Evolutionary conservation across 1,140 invertebrate species (phyloP), one percentile per base, ranked within the genome.

Genomic region (Cydia strobilella): DNA sequence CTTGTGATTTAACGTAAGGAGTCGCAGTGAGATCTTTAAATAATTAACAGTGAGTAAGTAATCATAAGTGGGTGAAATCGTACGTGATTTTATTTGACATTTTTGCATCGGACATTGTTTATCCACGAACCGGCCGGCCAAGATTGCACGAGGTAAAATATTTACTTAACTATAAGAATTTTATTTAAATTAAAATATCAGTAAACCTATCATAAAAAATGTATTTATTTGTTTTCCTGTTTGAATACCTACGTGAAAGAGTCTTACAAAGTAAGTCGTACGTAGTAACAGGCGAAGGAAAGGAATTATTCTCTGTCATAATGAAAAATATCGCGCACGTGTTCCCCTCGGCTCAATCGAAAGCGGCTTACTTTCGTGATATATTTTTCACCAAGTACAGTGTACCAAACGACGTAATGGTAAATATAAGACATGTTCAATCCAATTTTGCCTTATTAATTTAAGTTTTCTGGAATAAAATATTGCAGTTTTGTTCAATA

Each of bases 31-130:
- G 71, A 51, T 72, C 2, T 72, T 25, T 48, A 13, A 48, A 25
- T 42, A 51, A 15, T 23, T 13, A 69, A 35, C 31, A 69, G 65
- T 73, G 62, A 76, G 81, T 79, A 79, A 78, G 76, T 66, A 78
- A 79, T 83, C 63, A 78, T 78, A 76, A 80, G 82, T 83, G 82
- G 72, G 81, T 82, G 81, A 79, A 79, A 72, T 66, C 27, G 63
- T 66, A 13, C 63, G 63, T 77, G 63, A 73, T 42, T 65, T 62
- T 77, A 75, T 82, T 80, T 80, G 62, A 31, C 23, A 75, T 79
- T 82, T 80, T 77, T 23, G 31, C 20, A 74, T 79, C 78, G 76
- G 81, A 79, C 76, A 76, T 74, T 81, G 75, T 62, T 75, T 69
- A 39, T 35, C 2, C 18, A 31, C 15, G n/a, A 59, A 69, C 65